Evolutionary conservation across 23 tunicate genomes (phyloP).

Genomic region (Botrylloides violaceus): DNA sequence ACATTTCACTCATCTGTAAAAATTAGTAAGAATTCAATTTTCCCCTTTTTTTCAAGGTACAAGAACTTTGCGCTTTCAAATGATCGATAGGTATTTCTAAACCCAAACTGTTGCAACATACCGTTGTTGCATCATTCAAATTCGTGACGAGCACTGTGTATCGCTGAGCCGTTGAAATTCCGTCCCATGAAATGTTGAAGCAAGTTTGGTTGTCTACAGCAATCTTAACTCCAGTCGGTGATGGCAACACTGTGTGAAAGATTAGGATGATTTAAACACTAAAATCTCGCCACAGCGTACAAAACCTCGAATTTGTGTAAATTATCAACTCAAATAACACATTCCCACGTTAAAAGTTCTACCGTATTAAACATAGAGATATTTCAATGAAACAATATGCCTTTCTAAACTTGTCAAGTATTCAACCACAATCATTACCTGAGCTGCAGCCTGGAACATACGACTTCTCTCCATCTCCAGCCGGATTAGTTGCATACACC

Average conservation of each 20-base stretch:
- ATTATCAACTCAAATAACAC: too few species aligned
- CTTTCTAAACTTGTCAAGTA: too few species aligned
- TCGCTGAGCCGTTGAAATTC: background rate
- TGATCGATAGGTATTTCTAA: background rate
- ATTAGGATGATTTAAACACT: too few species aligned
- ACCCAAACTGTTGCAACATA: too few species aligned
- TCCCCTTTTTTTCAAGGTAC: too few species aligned
- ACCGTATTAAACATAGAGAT: too few species aligned
- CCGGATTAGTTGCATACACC: background rate
- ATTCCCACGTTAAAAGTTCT: too few species aligned
- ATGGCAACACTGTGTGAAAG: background rate
- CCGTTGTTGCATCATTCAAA: background rate
- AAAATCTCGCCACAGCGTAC: too few species aligned
- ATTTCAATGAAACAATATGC: too few species aligned
- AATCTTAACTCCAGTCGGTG: background rate
- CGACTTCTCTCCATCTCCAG: conserved; percentile 3
- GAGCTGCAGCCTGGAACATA: background rate
- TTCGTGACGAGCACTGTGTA: background rate
- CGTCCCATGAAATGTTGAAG: conserved; percentile 15
- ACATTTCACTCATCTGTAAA: background rate
- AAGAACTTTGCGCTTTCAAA: too few species aligned
- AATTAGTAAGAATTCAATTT: too few species aligned
- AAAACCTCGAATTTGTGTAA: too few species aligned
- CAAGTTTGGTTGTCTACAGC: conserved; percentile 18
- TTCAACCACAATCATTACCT: background rate